Percentiles rank a stretch among this genome's conserved stretches.
Conservation (phyloP, 2,888 invertebrate species). For the Patella caerulea region DNA sequence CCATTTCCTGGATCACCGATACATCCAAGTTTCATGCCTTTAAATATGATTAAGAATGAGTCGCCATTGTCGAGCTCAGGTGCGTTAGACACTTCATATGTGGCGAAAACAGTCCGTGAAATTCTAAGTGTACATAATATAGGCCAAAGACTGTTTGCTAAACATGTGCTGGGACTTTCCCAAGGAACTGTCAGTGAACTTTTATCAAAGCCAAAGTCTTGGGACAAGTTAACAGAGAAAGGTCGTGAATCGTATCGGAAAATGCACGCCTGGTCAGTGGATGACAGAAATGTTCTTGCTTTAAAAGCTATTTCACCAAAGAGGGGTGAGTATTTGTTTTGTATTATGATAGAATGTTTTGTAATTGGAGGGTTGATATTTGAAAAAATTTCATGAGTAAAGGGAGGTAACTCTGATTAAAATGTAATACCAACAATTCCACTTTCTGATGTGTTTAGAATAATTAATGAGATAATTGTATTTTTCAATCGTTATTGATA, state of each 20-base stretch:
- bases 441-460: too few relatives aligned
- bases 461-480: too few relatives aligned
- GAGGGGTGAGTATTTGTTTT: constrained; percentile 62
- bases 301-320: constrained; percentile 92
- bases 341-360: neutral
- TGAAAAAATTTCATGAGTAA: neutral
- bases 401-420: neutral
- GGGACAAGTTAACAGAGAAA: constrained; percentile 99
- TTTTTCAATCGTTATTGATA: too few relatives aligned
- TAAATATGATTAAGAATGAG: constrained; percentile 42
- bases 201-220: constrained; percentile 98
- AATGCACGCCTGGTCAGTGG: constrained; percentile 99
- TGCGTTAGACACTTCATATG: constrained; percentile 90
- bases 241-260: constrained; percentile 98
- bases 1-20: constrained; percentile 31
- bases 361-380: neutral
- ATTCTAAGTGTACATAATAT: constrained; percentile 97
- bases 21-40: constrained; percentile 33
- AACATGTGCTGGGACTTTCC: constrained; percentile 93
- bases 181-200: constrained; percentile 99
- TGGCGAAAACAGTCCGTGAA: constrained; percentile 92
- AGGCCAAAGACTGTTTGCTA: constrained; percentile 98
- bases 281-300: constrained; percentile 95
- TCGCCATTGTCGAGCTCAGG: constrained; percentile 72
- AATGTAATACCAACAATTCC: neutral